phyloP scores from a whole-genome alignment of 1,140 invertebrate genomes.

The Hirudo medicinalis region DNA sequence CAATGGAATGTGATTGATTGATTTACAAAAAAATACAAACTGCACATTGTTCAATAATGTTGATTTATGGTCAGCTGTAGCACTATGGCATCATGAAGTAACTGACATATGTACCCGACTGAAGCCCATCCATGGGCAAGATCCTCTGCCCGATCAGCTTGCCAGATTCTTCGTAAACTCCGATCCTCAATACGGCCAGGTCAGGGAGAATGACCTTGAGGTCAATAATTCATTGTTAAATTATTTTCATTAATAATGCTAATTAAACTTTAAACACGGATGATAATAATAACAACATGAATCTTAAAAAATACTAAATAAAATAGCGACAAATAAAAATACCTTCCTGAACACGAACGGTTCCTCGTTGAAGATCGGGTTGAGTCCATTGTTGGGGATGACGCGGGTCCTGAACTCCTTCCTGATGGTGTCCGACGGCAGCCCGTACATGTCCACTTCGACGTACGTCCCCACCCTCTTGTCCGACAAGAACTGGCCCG shows the following conservation, averaged over 20 bases:
- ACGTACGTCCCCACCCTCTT: slow-evolving; percentile 98
- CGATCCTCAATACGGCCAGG: slow-evolving; percentile 87
- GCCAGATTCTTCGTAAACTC: slow-evolving; percentile 95
- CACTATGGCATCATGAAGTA: too few relatives aligned
- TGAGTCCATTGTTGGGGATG: slow-evolving; percentile 78
- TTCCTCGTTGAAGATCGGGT: slow-evolving; percentile 96
- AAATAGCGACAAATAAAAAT: slow-evolving; percentile 22
- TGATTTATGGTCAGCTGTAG: too few relatives aligned
- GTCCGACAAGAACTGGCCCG: slow-evolving; percentile 97
- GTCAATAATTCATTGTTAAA: not conserved
- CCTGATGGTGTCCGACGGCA: slow-evolving; percentile 94
- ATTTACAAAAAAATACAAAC: too few relatives aligned
- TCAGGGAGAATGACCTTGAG: slow-evolving; percentile 84
- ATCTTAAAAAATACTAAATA: not conserved
- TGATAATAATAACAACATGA: not conserved
- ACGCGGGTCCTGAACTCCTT: slow-evolving; percentile 92
- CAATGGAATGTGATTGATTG: too few relatives aligned
- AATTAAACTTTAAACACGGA: not conserved
- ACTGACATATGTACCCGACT: slow-evolving; percentile 55
- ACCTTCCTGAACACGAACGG: slow-evolving; percentile 94
- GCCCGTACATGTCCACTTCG: slow-evolving; percentile 98
- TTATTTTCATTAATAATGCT: too few relatives aligned
- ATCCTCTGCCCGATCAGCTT: slow-evolving; percentile 93
- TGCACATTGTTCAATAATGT: too few relatives aligned
- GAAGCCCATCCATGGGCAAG: slow-evolving; percentile 87